A percentile compares a stretch with the other conserved stretches of the same genome.
Conservation (phyloP, 2,888 invertebrate genomes). For the Zygaena filipendulae region DNA sequence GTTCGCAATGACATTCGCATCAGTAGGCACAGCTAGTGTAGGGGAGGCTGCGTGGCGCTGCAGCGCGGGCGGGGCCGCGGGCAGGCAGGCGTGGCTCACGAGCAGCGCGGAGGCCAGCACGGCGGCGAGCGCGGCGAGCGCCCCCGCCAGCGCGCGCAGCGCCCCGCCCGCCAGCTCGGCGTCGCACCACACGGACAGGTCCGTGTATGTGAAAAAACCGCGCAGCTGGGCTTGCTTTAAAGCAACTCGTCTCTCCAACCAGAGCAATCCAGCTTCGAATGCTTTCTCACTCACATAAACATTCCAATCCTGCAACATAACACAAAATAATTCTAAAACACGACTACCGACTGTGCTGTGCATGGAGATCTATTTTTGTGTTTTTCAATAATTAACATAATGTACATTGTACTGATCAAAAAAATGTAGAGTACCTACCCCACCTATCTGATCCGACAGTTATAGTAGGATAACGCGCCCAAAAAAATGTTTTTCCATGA, state of each 20-base stretch:
- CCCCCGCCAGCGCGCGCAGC: constrained; percentile 14
- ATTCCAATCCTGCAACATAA: constrained; percentile 80
- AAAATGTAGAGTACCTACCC: no score
- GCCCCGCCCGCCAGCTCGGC: constrained; percentile 40
- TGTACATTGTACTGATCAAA: no score
- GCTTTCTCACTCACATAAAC: constrained; percentile 80
- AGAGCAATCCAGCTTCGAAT: constrained; percentile 77
- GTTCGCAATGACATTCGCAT: not conserved
- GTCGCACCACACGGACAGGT: constrained; percentile 71
- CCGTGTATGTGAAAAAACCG: constrained; percentile 87
- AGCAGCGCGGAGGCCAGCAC: constrained; percentile 29
- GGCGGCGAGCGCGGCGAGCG: constrained; percentile 20
- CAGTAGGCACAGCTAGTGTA: no score
- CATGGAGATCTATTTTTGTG: no score
- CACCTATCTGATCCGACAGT: no score
- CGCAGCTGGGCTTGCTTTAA: constrained; percentile 75
- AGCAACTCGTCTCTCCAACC: constrained; percentile 79
- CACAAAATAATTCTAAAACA: no score
- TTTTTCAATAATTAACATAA: no score
- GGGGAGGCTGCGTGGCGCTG: constrained; percentile 2
- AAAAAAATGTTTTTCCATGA: no score
- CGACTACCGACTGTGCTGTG: no score
- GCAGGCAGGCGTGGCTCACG: constrained; percentile 19
- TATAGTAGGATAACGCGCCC: no score
- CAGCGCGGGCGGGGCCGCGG: constrained; percentile 14